These are phyloP conservation scores for Berghia stephanieae DNA, from an alignment of 1,140 invertebrate genomes.

Conservation along the genomic window DNA sequence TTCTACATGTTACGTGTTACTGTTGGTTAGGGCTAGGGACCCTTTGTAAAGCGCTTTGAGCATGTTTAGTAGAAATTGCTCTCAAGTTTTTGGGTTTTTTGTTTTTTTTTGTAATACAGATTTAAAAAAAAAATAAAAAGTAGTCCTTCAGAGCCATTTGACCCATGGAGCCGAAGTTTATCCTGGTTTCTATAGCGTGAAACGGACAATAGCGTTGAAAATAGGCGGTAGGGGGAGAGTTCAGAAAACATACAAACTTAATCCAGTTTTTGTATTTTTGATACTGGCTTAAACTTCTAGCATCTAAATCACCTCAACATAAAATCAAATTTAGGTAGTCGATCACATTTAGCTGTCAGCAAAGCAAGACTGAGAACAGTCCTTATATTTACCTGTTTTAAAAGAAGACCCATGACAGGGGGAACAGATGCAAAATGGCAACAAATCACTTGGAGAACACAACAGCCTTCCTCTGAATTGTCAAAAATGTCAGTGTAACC, in stretches of 20 bases:
- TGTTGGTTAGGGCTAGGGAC: no score
- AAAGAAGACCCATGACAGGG: conserved; percentile 73
- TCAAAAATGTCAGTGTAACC: conserved; percentile 71
- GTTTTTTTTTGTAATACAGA: not conserved
- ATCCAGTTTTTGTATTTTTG: not conserved
- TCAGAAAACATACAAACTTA: no score
- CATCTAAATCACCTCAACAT: no score
- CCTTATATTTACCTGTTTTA: conserved; percentile 72
- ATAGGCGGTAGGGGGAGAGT: no score
- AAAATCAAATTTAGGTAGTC: not conserved
- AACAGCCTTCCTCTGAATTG: conserved; percentile 73
- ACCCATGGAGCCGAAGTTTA: no score
- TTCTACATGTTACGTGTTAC: no score
- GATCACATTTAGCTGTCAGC: not conserved
- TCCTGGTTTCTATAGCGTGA: no score
- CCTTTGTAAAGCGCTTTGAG: no score
- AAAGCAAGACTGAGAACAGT: conserved; percentile 52
- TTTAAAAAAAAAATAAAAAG: not conserved
- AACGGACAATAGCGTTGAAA: no score
- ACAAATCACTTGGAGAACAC: conserved; percentile 71
- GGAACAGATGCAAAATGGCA: conserved; percentile 64
- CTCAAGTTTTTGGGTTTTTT: no score
- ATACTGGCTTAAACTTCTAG: not conserved
- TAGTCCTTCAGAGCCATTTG: no score
- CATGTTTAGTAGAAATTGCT: no score